Evolutionary conservation across 1,140 invertebrate genomes (phyloP), one percentile per base, ranked within the genome.

Genomic region (Temnothorax curvispinosus): DNA sequence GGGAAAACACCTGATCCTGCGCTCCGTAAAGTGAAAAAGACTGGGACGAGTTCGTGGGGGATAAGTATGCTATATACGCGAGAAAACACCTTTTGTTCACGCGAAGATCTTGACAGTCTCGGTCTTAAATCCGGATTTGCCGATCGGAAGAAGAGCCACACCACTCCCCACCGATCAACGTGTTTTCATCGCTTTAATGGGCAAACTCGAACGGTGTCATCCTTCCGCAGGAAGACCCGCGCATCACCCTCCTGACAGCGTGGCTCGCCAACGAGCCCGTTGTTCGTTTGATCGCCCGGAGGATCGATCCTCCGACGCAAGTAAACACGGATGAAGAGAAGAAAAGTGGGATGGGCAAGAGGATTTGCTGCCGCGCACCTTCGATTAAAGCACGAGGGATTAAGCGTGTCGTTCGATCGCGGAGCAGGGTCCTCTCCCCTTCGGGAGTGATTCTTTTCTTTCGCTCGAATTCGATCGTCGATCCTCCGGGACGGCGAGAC

Each of bases 381-480:
- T 82, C 41, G 60, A 82, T 82, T 74, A 35, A 60, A 82, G 15
- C 67, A 72, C 38, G 41, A 58, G 56, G 54, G 41, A 82, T 72
- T 13, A 44, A 69, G 38, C 35, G 65, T n/a, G 18, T 18, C 35
- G 47, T 56, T 7, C 64, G 35, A 56, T 60, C 41, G 52, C 44
- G 38, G 8, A 7, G 27, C 27, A 27, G 13, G 13, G 4, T 47
- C 35, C 54, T 50, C 44, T 71, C 32, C 47, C 27, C 27, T 27
- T 84, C 32, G 35, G 11, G 13, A 64, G 21, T n/a, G 54, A 75
- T 89, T 35, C 54, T 15, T n/a, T 0, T 35, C n/a, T 1, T 9
- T 21, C 65, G 18, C 54, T 38, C 13, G 21, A 41, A 32, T 76
- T 89, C 84, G 88, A 89, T 89, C 88, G 44, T 82, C 41, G 88